These are phyloP conservation scores for Cygnus olor DNA, from an alignment of 2,797 vertebrate species.

Conservation along the genomic window DNA sequence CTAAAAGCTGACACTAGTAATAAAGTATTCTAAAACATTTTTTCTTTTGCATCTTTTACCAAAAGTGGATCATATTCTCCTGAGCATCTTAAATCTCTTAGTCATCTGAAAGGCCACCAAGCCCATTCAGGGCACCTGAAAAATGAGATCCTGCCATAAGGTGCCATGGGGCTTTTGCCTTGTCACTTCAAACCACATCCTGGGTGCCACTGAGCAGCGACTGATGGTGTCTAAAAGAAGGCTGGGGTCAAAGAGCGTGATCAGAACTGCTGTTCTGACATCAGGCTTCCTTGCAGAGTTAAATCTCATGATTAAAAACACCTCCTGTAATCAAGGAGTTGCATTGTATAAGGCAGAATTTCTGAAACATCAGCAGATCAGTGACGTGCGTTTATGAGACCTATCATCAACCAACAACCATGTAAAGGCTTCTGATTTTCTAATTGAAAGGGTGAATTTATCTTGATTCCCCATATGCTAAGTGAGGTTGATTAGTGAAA, in stretches of 20 bases:
- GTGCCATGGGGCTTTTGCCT: background rate
- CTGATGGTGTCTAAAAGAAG: background rate
- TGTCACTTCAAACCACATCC: background rate
- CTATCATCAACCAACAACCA: background rate
- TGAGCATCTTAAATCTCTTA: background rate
- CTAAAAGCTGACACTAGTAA: background rate
- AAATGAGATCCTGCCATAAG: background rate
- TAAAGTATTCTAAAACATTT: background rate
- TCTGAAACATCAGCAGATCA: conserved; percentile 22
- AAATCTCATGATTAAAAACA: conserved; percentile 5
- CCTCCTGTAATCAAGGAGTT: background rate
- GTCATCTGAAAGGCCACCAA: background rate
- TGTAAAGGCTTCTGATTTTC: conserved; percentile 37
- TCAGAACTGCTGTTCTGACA: background rate
- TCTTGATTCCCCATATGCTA: conserved; percentile 36
- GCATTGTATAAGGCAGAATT: background rate
- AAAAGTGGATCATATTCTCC: background rate
- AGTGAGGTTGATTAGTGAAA: conserved; percentile 40
- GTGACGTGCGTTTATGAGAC: background rate
- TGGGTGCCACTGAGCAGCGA: background rate
- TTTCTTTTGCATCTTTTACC: background rate
- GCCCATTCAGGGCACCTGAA: background rate
- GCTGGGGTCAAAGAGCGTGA: background rate
- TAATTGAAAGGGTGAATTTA: conserved; percentile 40
- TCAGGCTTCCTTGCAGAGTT: background rate